These are phyloP conservation scores for Stictonetta naevosa DNA, from an alignment of 2,113 vertebrate species.

Conservation along the genomic window DNA sequence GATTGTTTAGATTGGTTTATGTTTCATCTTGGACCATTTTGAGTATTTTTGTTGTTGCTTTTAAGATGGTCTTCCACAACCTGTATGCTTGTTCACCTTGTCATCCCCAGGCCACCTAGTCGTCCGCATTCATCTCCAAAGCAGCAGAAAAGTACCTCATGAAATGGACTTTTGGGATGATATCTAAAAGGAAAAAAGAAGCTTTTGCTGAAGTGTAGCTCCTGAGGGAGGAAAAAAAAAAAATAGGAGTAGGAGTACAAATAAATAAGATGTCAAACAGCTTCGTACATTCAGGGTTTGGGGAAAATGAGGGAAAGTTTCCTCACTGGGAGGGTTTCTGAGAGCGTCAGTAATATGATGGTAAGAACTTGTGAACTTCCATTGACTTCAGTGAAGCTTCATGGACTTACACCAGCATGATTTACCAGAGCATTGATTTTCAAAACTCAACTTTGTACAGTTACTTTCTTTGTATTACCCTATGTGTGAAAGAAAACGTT, in stretches of 20 bases:
- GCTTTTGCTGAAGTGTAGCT: not conserved
- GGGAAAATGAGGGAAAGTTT: not conserved
- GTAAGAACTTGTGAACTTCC: not conserved
- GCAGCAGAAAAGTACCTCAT: not conserved
- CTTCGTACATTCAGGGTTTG: not conserved
- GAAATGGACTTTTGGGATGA: not conserved
- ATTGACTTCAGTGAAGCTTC: not conserved
- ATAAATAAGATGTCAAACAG: not conserved
- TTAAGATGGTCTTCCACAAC: not conserved
- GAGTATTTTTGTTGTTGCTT: not conserved
- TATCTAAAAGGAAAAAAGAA: not conserved
- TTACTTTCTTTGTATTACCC: not conserved
- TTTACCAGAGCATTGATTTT: not conserved
- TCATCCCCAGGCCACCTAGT: not conserved
- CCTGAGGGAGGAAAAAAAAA: too few species aligned
- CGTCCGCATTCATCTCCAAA: not conserved
- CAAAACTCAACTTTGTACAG: not conserved
- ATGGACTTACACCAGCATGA: fast-evolving
- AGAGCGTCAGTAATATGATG: fast-evolving
- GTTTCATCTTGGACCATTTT: not conserved
- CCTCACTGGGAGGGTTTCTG: not conserved
- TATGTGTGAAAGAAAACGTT: not conserved
- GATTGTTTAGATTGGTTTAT: not conserved
- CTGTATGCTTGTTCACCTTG: not conserved
- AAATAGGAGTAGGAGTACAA: not conserved